Base-by-base conservation (phyloP, 2,113 vertebrate species). In the Brachypteracias leptosomus region DNA sequence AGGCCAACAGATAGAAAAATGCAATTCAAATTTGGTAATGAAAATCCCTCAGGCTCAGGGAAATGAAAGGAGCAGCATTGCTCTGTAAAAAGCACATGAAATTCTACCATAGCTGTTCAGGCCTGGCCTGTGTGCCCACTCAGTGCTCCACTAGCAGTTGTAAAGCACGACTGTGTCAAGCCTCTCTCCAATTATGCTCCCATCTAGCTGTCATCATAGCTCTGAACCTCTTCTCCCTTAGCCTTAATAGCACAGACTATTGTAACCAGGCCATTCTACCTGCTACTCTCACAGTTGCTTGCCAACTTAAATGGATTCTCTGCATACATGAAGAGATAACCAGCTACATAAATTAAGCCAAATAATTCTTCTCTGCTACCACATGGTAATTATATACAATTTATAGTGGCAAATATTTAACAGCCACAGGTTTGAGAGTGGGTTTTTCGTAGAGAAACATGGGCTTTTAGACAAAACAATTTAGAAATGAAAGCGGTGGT, bases 71-170 rank as follows among this genome's bases (percentile, higher is more conserved):
- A 77, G 54, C 11, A 93, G 52, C 22, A 36, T 6, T 54, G 36
- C 58, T 58, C 46, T 61, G 13, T 40, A 46, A 66, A 13, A 61
- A 85, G 52, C 42, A 52, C 8, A 12, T 28, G 29, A 61, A 75
- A 62, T 66, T 76, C 72, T 29, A 28, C 28, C 0, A 0, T 17
- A 42, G 59, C 49, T 46, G 29, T 65, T 81, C 63, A 80, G 70
- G 38, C 35, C 42, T n/a, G 65, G 49, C 38, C 75, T 40, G 29
- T 0, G 0, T 28, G 40, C 40, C 66, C 63, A 51, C 57, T 36
- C 57, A 31, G 4, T 0, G 0, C 42, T 25, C 33, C 61, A 40
- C 22, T 3, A 47, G 18, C 5, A 2, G 57, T 4, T 52, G n/a
- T 21, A 68, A 71, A 88, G 55, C 38, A 54, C 57, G 47, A 21